Base-by-base conservation (phyloP, 1,140 invertebrate species). In the Orchesella cincta region DNA sequence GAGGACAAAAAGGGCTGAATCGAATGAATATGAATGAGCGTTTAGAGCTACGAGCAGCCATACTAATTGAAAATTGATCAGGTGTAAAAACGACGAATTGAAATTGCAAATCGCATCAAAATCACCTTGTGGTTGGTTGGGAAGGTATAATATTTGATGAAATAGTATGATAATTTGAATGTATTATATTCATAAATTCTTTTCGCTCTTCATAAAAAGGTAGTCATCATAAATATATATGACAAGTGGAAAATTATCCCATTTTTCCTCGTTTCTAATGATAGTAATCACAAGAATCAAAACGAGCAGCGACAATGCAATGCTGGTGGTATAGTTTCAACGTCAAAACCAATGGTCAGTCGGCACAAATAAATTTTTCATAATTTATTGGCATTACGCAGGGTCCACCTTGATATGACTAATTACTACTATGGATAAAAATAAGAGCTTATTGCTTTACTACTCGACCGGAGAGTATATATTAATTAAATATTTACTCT, bases 41-140 rank as follows among this genome's bases (percentile, higher is more conserved):
- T n/a, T n/a, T n/a, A n/a, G n/a, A n/a, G n/a, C n/a, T n/a, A n/a
- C n/a, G n/a, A n/a, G n/a, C n/a, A n/a, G n/a, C n/a, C n/a, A n/a
- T n/a, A n/a, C 39, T 46, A 46, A 46, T 57, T 57, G 52, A 57
- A 57, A 57, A 57, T 57, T 57, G 52, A 57, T 57, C 52, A 57
- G 23, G 52, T 57, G 52, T 57, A 14, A 57, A 57, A 26, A 18
- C 39, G 18, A 8, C 39, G 20, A 46, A 46, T 46, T 46, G 39
- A 8, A 20, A 46, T 8, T 8, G 39, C 8, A 23, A 57, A 14
- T 57, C 23, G 52, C 52, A 57, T 57, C 8, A 57, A 14, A 57
- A 57, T 57, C 52, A 57, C 23, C 23, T 57, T 14, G 52, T 23
- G n/a, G n/a, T n/a, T n/a, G n/a, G n/a, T n/a, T n/a, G n/a, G n/a